A percentile compares a stretch with the other conserved stretches of the same genome.
phyloP scores from a whole-genome alignment of 2,797 vertebrate genomes.

The Somateria mollissima region DNA sequence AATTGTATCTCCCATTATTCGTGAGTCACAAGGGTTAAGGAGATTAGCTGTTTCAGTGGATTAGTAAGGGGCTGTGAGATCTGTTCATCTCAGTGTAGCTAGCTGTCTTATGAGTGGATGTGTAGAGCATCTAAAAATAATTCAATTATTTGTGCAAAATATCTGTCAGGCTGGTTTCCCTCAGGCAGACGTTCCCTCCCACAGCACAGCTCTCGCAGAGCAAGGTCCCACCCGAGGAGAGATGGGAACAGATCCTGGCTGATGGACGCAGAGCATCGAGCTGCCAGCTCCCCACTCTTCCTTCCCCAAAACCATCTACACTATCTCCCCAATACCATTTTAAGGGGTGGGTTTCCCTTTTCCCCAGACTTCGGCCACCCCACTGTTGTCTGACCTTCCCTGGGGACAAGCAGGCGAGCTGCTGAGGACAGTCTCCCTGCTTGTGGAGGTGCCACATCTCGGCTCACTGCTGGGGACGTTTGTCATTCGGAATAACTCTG shows the following conservation, averaged over 20 bases:
- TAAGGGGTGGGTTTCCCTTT: neutral
- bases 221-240: neutral
- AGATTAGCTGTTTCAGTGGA: constrained; percentile 52
- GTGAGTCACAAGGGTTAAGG: constrained; percentile 30
- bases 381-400: neutral
- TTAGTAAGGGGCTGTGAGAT: constrained; percentile 1
- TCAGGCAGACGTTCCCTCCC: neutral
- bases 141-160: constrained; percentile 58
- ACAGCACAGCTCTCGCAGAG: neutral
- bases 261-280: accelerated
- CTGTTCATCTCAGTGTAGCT: neutral
- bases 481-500: neutral
- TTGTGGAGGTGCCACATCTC: neutral
- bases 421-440: neutral
- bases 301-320: neutral
- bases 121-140: constrained; percentile 66
- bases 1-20: neutral
- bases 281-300: accelerated
- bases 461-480: neutral
- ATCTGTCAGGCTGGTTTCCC: constrained; percentile 46
- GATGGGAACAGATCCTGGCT: neutral
- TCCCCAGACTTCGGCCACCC: neutral
- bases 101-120: constrained; percentile 44
- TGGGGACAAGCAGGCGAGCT: no score
- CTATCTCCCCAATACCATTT: neutral